These are phyloP conservation scores for Conger conger DNA, from an alignment of 2,113 vertebrate genomes.

Conservation along the genomic window DNA sequence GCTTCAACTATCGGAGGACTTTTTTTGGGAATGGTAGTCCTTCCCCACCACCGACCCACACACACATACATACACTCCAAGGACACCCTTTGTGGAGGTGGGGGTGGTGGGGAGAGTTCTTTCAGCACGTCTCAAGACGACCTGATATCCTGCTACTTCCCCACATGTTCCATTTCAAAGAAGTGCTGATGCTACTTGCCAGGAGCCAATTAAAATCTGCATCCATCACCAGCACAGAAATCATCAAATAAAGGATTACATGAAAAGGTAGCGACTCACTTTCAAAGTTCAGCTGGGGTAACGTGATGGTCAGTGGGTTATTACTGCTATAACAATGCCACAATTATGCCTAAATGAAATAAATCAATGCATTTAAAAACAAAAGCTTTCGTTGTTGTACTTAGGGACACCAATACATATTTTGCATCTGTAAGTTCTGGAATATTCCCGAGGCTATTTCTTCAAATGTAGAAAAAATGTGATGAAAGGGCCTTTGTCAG, in stretches of 20 bases:
- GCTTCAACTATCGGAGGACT: slow-evolving; percentile 1
- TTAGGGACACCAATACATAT: background rate
- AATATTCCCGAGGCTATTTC: too few species aligned
- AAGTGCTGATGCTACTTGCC: background rate
- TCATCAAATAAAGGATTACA: background rate
- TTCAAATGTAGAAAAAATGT: too few species aligned
- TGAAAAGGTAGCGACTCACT: background rate
- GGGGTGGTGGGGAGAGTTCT: background rate
- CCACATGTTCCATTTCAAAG: background rate
- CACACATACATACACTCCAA: slow-evolving; percentile 3
- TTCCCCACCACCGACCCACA: too few species aligned
- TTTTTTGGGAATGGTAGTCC: background rate
- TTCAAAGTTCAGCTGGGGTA: background rate
- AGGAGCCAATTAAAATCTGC: background rate
- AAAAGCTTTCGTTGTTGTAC: background rate
- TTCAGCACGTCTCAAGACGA: background rate
- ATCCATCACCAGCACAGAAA: background rate
- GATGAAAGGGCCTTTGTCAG: too few species aligned
- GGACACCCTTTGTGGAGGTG: background rate
- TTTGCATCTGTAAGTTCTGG: too few species aligned
- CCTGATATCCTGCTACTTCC: background rate
- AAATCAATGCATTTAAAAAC: background rate
- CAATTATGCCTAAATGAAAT: background rate
- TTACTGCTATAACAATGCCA: background rate
- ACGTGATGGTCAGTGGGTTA: background rate